A percentile compares a stretch with the other conserved stretches of the same genome.
Conservation (phyloP, 2,113 vertebrate genomes). For the Aythya baeri region DNA sequence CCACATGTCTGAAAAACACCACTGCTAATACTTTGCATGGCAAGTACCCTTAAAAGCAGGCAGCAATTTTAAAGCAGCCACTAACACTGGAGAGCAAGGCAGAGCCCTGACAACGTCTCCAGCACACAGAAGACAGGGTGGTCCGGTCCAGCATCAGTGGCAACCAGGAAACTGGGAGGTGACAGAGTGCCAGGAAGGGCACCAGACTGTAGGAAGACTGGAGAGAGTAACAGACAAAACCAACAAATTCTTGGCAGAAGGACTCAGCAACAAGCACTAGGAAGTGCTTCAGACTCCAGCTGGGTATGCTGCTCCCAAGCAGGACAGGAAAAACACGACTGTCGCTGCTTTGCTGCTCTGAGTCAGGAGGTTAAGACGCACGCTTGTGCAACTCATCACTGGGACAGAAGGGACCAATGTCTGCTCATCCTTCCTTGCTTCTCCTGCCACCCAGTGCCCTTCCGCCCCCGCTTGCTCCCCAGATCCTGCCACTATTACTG, state of each 20-base stretch:
- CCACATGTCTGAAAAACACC: not conserved
- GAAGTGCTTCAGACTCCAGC: constrained; percentile 47
- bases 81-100: not conserved
- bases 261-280: not conserved
- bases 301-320: not conserved
- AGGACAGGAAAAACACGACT: not conserved
- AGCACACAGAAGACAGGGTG: not conserved
- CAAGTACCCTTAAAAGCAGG: not conserved
- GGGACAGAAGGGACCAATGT: not conserved
- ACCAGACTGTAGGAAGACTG: constrained; percentile 8
- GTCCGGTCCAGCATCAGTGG: not conserved
- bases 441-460: not conserved
- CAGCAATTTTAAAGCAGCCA: not conserved
- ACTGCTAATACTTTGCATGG: not conserved
- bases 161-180: not conserved
- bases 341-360: not conserved
- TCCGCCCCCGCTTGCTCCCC: not conserved
- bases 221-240: constrained; percentile 11
- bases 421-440: not conserved
- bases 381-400: not conserved
- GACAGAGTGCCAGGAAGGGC: constrained; percentile 22
- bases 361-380: not conserved
- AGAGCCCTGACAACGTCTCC: not conserved
- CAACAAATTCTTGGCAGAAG: constrained; percentile 21
- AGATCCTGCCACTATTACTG: not conserved